Evolutionary conservation across 2,888 invertebrate genomes (phyloP), one percentile per base, ranked within the genome.

Genomic region (Ariolimax columbianus): DNA sequence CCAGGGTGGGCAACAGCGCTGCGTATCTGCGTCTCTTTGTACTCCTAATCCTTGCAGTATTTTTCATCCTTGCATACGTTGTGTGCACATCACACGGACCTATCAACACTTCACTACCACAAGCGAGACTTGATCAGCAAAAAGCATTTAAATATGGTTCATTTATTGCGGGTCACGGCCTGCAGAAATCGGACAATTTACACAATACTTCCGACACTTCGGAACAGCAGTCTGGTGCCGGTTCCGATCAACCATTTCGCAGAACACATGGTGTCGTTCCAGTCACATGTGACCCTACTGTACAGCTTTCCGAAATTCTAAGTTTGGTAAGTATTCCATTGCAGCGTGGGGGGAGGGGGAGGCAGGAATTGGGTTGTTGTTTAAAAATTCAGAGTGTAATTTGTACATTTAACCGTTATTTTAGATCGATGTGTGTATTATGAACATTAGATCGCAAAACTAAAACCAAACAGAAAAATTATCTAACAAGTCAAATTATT

Each of bases 291-390:
- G 81, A 81, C 36, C 23, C 72, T 1, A 36, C 38, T n/a, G n/a
- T 11, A 26, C 47, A 33, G 36, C 72, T 81, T 4, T 81, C 81
- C 2, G 81, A 81, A 81, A 51, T 55, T 38, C 59, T 81, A 6
- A 70, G 72, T 26, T 14, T 70, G 72, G 81, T 81, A 30, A 72
- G 81, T 59, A n/a, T 33, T n/a, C 4, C n/a, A 63, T n/a, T 63
- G 26, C n/a, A n/a, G n/a, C n/a, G n/a, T n/a, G n/a, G n/a, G n/a
- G n/a, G n/a, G n/a, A n/a, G n/a, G n/a, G n/a, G n/a, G n/a, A n/a
- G n/a, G n/a, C n/a, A n/a, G n/a, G n/a, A n/a, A n/a, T n/a, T n/a
- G n/a, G n/a, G n/a, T n/a, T n/a, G n/a, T n/a, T n/a, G n/a, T n/a
- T n/a, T n/a, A n/a, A n/a, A n/a, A n/a, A n/a, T n/a, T n/a, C n/a